Conservation (phyloP, 2,113 vertebrate species). For the Phrynosoma blainvillii region DNA sequence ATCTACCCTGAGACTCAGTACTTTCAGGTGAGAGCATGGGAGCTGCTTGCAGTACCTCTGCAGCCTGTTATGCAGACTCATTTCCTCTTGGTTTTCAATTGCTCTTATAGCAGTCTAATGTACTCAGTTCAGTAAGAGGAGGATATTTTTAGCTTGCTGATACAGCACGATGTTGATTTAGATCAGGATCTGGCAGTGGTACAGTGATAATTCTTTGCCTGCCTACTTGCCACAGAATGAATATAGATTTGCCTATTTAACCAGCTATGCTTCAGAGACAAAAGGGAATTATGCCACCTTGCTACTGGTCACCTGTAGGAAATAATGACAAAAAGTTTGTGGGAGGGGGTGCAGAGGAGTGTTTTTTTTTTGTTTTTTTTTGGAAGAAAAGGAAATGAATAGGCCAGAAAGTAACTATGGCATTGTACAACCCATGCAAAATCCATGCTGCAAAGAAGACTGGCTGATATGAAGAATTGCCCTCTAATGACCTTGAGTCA, state of each 20-base stretch:
- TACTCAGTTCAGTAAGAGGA: neutral
- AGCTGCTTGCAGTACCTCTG: neutral
- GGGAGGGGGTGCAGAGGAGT: neutral
- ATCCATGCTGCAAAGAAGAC: neutral
- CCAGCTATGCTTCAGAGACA: neutral
- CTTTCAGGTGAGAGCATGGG: neutral
- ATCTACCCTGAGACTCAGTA: neutral
- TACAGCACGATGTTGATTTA: constrained; percentile 22
- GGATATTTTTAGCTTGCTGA: constrained; percentile 47
- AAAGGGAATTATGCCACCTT: neutral
- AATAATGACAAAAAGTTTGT: neutral
- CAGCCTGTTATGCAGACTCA: neutral
- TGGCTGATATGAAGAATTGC: neutral
- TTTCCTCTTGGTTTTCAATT: constrained; percentile 13
- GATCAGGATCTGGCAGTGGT: constrained; percentile 19
- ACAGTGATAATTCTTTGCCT: constrained; percentile 8
- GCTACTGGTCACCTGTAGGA: neutral
- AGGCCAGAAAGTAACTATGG: neutral
- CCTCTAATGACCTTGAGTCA: neutral
- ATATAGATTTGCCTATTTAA: constrained; percentile 11
- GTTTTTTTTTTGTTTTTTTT: no score
- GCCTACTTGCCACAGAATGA: neutral
- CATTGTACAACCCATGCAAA: neutral
- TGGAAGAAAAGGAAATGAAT: neutral
- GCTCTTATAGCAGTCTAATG: constrained; percentile 1